Conservation (phyloP, 2,113 vertebrate species). For the Cryptomyrus ogoouensis region DNA sequence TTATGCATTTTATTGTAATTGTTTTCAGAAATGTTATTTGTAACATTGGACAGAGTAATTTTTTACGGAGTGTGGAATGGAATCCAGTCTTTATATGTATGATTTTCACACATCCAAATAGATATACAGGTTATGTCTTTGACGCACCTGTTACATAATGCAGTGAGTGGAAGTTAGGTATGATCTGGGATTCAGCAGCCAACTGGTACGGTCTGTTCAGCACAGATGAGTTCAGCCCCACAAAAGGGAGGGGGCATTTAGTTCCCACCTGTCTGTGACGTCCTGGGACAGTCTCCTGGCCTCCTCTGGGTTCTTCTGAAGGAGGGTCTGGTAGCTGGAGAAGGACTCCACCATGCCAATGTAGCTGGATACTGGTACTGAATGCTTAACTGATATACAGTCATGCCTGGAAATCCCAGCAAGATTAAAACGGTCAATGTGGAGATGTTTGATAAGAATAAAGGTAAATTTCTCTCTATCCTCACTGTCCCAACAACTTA, state of each 20-base stretch:
- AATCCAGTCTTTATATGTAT: neutral
- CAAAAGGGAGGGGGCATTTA: neutral
- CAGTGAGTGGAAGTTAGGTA: neutral
- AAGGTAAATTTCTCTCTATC: neutral
- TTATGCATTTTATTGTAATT: neutral
- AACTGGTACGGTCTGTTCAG: neutral
- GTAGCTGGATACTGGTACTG: conserved; percentile 51
- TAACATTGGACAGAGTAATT: neutral
- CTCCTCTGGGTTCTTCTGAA: conserved; percentile 50
- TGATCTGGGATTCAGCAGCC: neutral
- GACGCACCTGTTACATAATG: neutral
- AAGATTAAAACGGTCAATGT: neutral
- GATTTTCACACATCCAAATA: too few species aligned
- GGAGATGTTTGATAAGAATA: neutral
- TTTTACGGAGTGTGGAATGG: neutral
- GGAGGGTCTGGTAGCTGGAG: conserved; percentile 61
- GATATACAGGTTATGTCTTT: neutral
- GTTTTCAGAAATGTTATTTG: neutral
- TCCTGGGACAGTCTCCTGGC: conserved; percentile 56
- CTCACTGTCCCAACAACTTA: neutral
- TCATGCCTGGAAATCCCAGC: conserved; percentile 36
- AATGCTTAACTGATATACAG: conserved; percentile 35
- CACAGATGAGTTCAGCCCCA: neutral
- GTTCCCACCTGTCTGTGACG: conserved; percentile 60
- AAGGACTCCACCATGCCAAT: conserved; percentile 66